These are phyloP conservation scores for Orcinus orca DNA, from an alignment of 2,113 vertebrate species.

Conservation along the genomic window DNA sequence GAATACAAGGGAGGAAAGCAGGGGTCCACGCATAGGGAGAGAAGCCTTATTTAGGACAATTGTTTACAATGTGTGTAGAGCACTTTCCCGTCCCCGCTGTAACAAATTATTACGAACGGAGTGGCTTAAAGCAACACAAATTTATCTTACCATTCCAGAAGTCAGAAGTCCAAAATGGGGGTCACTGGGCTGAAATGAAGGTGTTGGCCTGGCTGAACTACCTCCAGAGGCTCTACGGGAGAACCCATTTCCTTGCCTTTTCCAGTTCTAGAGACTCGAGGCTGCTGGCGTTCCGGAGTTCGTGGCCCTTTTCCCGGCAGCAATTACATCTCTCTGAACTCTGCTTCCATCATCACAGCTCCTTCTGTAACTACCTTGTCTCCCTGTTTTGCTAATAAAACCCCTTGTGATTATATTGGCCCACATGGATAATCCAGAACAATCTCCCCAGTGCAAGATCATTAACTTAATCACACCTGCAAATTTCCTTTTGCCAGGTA, in stretches of 20 bases:
- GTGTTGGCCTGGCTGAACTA: background rate
- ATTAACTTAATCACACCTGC: background rate
- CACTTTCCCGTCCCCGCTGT: background rate
- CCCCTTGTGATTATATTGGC: background rate
- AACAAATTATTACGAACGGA: background rate
- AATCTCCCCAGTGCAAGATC: background rate
- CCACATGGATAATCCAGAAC: background rate
- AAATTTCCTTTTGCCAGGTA: background rate
- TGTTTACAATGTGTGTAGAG: background rate
- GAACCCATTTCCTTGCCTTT: background rate
- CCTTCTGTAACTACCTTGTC: background rate
- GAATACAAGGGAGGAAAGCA: background rate
- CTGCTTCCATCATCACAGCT: background rate
- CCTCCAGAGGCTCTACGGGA: background rate
- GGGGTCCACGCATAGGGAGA: background rate
- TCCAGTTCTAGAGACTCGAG: background rate
- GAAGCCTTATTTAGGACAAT: background rate
- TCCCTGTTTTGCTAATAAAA: background rate
- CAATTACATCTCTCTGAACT: background rate
- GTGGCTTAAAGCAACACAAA: background rate
- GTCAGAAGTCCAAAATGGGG: background rate
- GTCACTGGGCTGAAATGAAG: background rate
- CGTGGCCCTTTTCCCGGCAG: background rate
- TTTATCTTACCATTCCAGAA: background rate
- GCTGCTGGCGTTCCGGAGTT: background rate